Evolutionary conservation across 2,797 vertebrate genomes (phyloP).

Genomic region (Danionella dracula): DNA sequence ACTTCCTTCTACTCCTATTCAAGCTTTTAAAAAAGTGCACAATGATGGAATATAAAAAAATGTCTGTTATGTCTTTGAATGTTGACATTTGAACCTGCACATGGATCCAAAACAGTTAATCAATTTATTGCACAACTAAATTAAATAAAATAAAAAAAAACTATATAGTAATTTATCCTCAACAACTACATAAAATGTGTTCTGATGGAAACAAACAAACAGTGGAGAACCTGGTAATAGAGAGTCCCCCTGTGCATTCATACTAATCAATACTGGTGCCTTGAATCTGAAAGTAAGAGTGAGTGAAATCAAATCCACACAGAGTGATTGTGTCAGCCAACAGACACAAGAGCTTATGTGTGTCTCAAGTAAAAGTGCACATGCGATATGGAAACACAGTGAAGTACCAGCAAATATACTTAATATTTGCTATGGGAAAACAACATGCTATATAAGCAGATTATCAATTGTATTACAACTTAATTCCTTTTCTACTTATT

Average conservation of each 20-base stretch:
- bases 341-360: conserved; percentile 3
- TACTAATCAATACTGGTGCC: conserved; percentile 28
- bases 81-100: too few species aligned
- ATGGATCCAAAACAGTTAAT: too few species aligned
- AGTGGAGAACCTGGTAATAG: background rate
- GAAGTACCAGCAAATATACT: background rate
- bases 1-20: too few species aligned
- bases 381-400: too few species aligned
- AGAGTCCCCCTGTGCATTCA: background rate
- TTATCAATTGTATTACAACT: background rate
- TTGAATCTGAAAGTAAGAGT: conserved; percentile 3
- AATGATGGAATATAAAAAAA: too few species aligned
- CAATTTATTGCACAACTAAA: too few species aligned
- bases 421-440: background rate
- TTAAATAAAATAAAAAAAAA: too few species aligned
- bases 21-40: too few species aligned
- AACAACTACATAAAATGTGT: too few species aligned
- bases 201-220: background rate
- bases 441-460: background rate
- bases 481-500: background rate
- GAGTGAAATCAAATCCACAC: background rate
- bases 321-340: conserved; percentile 6
- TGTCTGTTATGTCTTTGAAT: too few species aligned
- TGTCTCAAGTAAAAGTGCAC: conserved; percentile 12
- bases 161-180: too few species aligned